Evolutionary conservation across 1,140 invertebrate genomes (phyloP).

Genomic region (Drosophila obscura): DNA sequence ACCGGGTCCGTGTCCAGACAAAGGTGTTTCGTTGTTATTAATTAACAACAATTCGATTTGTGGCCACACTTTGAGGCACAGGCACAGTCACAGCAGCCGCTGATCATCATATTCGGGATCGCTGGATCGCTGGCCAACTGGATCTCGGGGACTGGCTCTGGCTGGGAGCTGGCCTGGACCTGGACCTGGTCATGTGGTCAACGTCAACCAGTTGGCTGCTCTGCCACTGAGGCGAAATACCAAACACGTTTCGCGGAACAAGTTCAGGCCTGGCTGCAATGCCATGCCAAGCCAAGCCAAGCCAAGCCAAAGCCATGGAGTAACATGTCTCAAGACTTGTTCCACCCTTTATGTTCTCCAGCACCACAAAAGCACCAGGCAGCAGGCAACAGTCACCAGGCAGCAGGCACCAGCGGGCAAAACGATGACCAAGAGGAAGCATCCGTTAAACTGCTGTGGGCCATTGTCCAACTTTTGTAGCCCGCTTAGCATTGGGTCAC

Average conservation of each 20-base stretch:
- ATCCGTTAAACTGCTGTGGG: constrained; percentile 78
- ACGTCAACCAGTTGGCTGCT: constrained; percentile 25
- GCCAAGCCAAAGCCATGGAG: constrained; percentile 47
- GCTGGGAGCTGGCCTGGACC: constrained; percentile 7
- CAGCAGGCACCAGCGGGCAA: background rate
- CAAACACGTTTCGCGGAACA: constrained; percentile 80
- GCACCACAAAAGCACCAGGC: constrained; percentile 24
- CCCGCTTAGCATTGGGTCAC: constrained; percentile 79
- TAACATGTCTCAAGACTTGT: constrained; percentile 78
- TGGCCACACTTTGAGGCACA: constrained; percentile 69
- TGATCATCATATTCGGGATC: constrained; percentile 28
- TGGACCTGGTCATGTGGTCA: constrained; percentile 50
- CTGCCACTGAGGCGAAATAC: constrained; percentile 49
- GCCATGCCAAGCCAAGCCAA: constrained; percentile 27
- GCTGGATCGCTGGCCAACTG: constrained; percentile 38
- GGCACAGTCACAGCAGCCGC: constrained; percentile 12
- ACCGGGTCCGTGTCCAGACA: constrained; percentile 26
- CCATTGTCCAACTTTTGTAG: constrained; percentile 73
- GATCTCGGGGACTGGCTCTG: constrained; percentile 27
- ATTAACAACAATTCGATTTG: constrained; percentile 79
- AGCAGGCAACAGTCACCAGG: background rate
- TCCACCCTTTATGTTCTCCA: constrained; percentile 67
- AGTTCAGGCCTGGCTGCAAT: constrained; percentile 56
- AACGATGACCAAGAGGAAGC: constrained; percentile 37
- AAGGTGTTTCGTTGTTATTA: constrained; percentile 76